Conservation (phyloP, 2,797 vertebrate genomes). For the Myotis vivesi region DNA sequence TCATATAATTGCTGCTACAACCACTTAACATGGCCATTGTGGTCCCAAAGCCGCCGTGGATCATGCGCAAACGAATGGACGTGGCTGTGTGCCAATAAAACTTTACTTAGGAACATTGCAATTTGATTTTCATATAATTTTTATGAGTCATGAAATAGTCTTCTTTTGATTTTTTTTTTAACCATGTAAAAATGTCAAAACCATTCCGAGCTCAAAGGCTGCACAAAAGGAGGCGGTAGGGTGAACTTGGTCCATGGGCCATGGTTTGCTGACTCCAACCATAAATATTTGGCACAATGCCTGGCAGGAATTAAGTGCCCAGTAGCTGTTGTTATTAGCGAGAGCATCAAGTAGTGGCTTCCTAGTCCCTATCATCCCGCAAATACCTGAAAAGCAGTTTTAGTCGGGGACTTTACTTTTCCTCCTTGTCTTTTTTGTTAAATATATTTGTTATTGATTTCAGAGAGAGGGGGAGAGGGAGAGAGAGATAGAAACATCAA, state of each 20-base stretch:
- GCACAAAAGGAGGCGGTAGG: not conserved
- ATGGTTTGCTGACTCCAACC: not conserved
- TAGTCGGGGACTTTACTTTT: not conserved
- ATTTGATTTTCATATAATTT: slow-evolving; percentile 9
- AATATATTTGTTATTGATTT: no score
- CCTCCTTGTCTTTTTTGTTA: not conserved
- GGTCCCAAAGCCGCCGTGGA: not conserved
- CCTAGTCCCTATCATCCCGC: not conserved
- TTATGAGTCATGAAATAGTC: not conserved
- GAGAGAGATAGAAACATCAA: no score
- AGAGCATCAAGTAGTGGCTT: not conserved
- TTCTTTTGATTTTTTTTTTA: not conserved
- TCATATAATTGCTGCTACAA: not conserved
- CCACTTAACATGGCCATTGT: not conserved
- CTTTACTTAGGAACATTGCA: not conserved
- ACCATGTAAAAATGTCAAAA: slow-evolving; percentile 5
- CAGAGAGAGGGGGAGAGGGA: no score
- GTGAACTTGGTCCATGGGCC: not conserved
- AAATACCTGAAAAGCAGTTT: not conserved
- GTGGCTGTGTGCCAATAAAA: not conserved
- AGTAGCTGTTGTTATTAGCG: not conserved
- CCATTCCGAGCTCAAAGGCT: not conserved
- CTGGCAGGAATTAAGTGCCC: not conserved
- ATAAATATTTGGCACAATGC: not conserved
- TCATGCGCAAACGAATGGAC: fast-evolving